Percentiles rank a stretch among this genome's conserved stretches.
These are phyloP conservation scores for Castor canadensis DNA, from an alignment of 2,113 vertebrate species.

Conservation along the genomic window DNA sequence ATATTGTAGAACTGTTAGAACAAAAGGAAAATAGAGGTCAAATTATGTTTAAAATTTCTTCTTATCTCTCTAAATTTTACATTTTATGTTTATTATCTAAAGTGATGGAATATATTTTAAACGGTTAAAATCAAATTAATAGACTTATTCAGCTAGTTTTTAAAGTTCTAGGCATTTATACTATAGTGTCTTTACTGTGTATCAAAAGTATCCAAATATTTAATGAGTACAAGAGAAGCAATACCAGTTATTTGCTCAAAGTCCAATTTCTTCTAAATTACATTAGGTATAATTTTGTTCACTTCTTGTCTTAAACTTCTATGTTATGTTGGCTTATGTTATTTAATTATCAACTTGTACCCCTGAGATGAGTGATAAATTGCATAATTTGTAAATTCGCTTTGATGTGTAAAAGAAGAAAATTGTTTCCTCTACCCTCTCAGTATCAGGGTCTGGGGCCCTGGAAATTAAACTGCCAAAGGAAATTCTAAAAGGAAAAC, in stretches of 20 bases:
- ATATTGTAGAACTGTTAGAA: conserved; percentile 9
- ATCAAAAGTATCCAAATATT: not conserved
- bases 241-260: conserved; percentile 5
- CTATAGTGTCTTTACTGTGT: not conserved
- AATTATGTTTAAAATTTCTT: not conserved
- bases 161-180: not conserved
- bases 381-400: not conserved
- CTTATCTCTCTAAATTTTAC: not conserved
- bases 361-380: not conserved
- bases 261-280: conserved; percentile 3
- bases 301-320: too few species aligned
- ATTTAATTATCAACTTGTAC: not conserved
- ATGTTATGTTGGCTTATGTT: not conserved
- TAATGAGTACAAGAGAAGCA: not conserved
- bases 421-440: not conserved
- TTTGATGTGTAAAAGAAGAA: not conserved
- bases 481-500: not conserved
- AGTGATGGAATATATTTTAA: not conserved
- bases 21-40: not conserved
- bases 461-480: not conserved
- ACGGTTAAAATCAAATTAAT: not conserved
- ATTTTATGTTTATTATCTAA: not conserved
- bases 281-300: too few species aligned
- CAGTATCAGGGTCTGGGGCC: not conserved
- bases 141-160: not conserved